Percentiles rank a stretch among this genome's conserved stretches.
These are phyloP conservation scores for Trachythela sp. DNA, from an alignment of 64 coral and sea anemone species.

Conservation along the genomic window DNA sequence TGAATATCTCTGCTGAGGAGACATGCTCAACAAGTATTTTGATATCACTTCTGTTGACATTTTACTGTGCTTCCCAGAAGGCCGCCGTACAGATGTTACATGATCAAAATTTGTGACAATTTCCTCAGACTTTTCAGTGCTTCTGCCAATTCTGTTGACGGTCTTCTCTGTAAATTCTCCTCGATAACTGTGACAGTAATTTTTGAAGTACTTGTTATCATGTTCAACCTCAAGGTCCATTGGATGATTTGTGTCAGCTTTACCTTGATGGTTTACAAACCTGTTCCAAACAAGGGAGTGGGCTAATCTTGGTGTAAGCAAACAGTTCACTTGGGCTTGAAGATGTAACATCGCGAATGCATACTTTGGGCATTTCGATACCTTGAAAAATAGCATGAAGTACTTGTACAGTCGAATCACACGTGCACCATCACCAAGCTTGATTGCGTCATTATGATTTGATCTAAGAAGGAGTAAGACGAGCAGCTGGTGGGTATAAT, in stretches of 20 bases:
- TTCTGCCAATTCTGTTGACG: slow-evolving; percentile 3
- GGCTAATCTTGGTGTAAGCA: slow-evolving; percentile 51
- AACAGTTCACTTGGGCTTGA: slow-evolving; percentile 56
- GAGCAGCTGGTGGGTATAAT: slow-evolving; percentile 48
- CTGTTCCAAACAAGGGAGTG: slow-evolving; percentile 56
- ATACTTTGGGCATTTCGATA: slow-evolving; percentile 61
- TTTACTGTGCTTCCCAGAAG: slow-evolving; percentile 45
- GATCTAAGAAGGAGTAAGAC: slow-evolving; percentile 29
- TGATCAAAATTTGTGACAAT: slow-evolving; percentile 19
- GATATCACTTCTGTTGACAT: slow-evolving; percentile 48
- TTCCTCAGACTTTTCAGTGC: slow-evolving; percentile 3
- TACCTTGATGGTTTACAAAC: slow-evolving; percentile 55
- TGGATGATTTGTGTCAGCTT: slow-evolving; percentile 39
- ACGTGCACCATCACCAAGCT: slow-evolving; percentile 51
- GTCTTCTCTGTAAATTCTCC: slow-evolving; percentile 50
- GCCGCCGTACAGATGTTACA: slow-evolving; percentile 25
- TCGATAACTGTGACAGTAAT: slow-evolving; percentile 29
- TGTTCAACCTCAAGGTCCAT: slow-evolving; percentile 58
- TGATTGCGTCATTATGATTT: slow-evolving; percentile 63
- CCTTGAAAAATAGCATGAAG: slow-evolving; percentile 55
- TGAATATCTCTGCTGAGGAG: slow-evolving; percentile 11
- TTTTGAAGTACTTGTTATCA: slow-evolving; percentile 55
- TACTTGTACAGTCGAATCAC: slow-evolving; percentile 58
- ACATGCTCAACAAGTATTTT: slow-evolving; percentile 45
- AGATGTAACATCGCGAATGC: slow-evolving; percentile 47